Base-by-base conservation (phyloP, 2,888 invertebrate species). In the Napeogenes sylphis region DNA sequence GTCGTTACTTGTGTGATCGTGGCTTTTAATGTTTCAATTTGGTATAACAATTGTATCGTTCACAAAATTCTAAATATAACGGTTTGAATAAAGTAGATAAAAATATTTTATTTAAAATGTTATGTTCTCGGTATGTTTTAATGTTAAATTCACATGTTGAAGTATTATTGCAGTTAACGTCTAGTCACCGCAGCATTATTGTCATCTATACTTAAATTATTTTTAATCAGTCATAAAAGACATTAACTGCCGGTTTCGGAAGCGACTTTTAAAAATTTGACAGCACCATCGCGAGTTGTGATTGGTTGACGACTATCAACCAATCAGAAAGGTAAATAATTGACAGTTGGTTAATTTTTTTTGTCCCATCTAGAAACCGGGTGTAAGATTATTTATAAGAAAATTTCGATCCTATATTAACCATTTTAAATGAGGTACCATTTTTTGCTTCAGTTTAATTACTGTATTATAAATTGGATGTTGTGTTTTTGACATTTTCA, bases 161-260 rank as follows among this genome's bases (percentile, higher is more conserved):
- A 64, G 58, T 65, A 67, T 65, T 65, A 65, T 61, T 55, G 38
- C 58, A 56, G 42, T 45, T 70, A 64, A 79, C 75, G 75, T 88
- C 88, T 88, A 88, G 88, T 88, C 88, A 87, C 82, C 79, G 77
- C 84, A 82, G 82, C 84, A 84, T 85, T 83, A 73, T 73, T 70
- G 70, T 69, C 68, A 68, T 51, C 35, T 42, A 45, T 60, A 12
- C 56, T 56, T 45, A 55, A 59, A 51, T 45, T 56, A 59, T 56
- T 56, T 53, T 63, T 55, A 35, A 33, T 53, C 51, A 46, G 35
- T 58, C 13, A 42, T 42, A 42, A 42, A 42, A 42, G 42, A 42
- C 42, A 42, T 12, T 42, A 42, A 42, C 42, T 6, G 42, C 42
- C 42, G 42, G 42, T 42, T 42, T 42, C 10, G 3, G 42, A 42